These are phyloP conservation scores for Nesidiocoris tenuis DNA, from an alignment of 2,888 invertebrate genomes.

Conservation along the genomic window DNA sequence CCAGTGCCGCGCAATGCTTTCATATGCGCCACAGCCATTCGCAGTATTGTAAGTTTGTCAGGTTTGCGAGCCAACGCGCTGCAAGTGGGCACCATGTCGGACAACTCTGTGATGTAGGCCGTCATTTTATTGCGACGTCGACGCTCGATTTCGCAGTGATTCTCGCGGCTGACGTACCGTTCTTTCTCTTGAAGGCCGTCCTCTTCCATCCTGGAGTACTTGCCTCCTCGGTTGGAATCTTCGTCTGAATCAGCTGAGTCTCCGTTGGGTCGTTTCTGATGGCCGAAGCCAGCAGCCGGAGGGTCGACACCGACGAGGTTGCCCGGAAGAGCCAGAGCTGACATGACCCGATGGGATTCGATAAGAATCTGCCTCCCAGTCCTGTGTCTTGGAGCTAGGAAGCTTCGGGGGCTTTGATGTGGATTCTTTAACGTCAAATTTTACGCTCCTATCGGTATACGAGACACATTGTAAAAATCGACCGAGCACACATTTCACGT, in stretches of 20 bases:
- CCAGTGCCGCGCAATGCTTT: conserved; percentile 95
- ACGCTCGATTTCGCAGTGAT: conserved; percentile 98
- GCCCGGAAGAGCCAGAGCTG: conserved; percentile 30
- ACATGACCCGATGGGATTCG: conserved; percentile 21
- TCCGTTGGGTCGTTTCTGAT: conserved; percentile 17
- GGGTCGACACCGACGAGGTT: conserved; percentile 26
- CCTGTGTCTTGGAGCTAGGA: background rate
- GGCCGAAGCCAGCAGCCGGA: background rate
- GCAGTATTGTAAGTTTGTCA: conserved; percentile 96
- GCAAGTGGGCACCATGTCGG: conserved; percentile 99
- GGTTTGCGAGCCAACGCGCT: conserved; percentile 97
- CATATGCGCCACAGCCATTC: conserved; percentile 99
- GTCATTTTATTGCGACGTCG: conserved; percentile 99
- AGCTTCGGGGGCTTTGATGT: background rate
- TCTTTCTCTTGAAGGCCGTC: conserved; percentile 95
- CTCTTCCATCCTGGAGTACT: conserved; percentile 88
- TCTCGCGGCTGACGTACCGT: conserved; percentile 75
- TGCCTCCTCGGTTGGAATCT: conserved; percentile 79
- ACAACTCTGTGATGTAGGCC: conserved; percentile 98
- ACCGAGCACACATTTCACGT: too few relatives aligned
- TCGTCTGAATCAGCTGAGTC: conserved; percentile 82
- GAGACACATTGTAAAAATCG: too few relatives aligned
- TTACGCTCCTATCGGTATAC: background rate
- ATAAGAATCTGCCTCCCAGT: background rate
- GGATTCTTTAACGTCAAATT: too few relatives aligned